Evolutionary conservation across 2,113 vertebrate genomes (phyloP).

Genomic region (Anseranas semipalmata): DNA sequence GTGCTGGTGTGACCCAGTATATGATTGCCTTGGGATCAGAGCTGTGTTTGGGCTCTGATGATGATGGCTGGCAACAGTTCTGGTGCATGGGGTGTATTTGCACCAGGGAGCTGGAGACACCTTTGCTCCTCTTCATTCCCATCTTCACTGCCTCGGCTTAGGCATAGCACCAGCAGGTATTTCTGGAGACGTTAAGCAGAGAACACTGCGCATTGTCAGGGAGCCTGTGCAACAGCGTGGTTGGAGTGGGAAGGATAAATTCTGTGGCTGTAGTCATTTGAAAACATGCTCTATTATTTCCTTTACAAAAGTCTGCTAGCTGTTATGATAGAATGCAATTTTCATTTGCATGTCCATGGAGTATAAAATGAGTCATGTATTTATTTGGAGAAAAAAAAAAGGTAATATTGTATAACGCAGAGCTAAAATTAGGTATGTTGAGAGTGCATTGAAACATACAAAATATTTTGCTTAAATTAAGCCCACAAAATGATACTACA

Average conservation of each 20-base stretch:
- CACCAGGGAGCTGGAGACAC: neutral
- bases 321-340: neutral
- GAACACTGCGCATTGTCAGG: neutral
- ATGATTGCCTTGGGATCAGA: neutral
- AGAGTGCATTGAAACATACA: neutral
- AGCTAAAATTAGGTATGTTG: neutral
- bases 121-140: neutral
- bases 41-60: neutral
- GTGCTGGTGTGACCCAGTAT: neutral
- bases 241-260: neutral
- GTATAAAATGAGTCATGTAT: neutral
- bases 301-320: neutral
- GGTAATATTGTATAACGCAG: neutral
- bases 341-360: neutral
- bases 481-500: neutral
- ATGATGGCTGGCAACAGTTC: neutral
- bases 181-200: neutral
- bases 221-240: neutral
- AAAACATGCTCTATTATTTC: neutral
- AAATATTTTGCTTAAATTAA: neutral
- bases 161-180: neutral
- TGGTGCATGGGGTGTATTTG: neutral
- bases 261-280: neutral
- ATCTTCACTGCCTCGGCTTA: neutral
- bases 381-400: neutral